phyloP scores from a whole-genome alignment of 2,797 vertebrate species.

The Melanogrammus aeglefinus region DNA sequence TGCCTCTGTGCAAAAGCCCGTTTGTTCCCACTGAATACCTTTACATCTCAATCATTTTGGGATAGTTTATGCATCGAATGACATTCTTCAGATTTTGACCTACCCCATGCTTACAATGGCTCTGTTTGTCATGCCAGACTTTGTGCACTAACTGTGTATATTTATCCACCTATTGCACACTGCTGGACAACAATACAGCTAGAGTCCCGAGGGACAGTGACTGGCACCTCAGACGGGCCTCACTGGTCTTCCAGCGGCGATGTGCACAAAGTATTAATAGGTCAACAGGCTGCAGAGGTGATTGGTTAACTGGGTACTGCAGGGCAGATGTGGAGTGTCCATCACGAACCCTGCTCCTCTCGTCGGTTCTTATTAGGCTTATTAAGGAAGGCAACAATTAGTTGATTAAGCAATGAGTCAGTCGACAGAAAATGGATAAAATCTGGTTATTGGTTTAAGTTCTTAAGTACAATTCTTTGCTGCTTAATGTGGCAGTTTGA shows the following conservation, averaged over 20 bases:
- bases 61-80: not conserved
- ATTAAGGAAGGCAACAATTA: not conserved
- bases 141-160: not conserved
- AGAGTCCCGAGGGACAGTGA: not conserved
- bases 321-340: not conserved
- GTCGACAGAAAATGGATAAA: no score
- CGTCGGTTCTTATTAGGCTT: not conserved
- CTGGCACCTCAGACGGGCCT: not conserved
- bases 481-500: no score
- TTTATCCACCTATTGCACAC: not conserved
- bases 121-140: not conserved
- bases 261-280: not conserved
- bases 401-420: no score
- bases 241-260: not conserved
- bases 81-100: not conserved
- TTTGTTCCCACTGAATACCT: not conserved
- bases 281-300: not conserved
- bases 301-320: not conserved
- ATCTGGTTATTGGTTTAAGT: no score
- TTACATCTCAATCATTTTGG: not conserved
- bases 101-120: not conserved
- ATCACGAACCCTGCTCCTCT: not conserved
- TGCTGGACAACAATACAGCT: not conserved
- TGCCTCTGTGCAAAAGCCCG: not conserved
- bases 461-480: no score